phyloP scores from a whole-genome alignment of 2,797 vertebrate species.

The Aselliscus stoliczkanus region DNA sequence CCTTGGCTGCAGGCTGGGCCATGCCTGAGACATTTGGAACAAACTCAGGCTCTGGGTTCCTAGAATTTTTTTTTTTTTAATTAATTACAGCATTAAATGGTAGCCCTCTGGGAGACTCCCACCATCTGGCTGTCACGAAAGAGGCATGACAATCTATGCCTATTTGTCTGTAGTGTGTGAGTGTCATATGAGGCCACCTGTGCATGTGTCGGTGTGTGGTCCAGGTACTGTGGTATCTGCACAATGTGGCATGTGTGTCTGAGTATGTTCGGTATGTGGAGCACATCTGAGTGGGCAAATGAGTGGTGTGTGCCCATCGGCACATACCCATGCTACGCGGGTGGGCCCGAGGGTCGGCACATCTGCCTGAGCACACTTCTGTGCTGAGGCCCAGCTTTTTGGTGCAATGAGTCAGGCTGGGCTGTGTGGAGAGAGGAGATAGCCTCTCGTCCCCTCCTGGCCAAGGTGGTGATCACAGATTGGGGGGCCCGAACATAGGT shows the following conservation, averaged over 20 bases:
- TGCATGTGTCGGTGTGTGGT: background rate
- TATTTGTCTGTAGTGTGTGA: slow-evolving; percentile 45
- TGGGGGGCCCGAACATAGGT: background rate
- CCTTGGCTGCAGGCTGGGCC: background rate
- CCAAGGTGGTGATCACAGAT: background rate
- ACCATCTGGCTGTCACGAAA: slow-evolving; percentile 81
- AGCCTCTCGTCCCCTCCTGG: background rate
- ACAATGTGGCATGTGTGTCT: background rate
- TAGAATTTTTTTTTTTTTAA: slow-evolving; percentile 53
- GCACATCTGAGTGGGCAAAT: background rate
- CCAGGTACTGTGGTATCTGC: background rate
- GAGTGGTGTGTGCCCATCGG: background rate
- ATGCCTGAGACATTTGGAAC: slow-evolving; percentile 49
- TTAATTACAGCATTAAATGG: slow-evolving; percentile 87
- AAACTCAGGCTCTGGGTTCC: slow-evolving; percentile 45
- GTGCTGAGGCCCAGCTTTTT: background rate
- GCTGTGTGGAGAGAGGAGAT: background rate
- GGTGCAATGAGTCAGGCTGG: background rate
- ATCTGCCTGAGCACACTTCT: background rate
- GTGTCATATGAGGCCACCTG: slow-evolving; percentile 33
- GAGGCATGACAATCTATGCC: slow-evolving; percentile 51
- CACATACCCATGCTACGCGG: background rate
- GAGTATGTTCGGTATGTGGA: background rate
- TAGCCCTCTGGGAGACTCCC: slow-evolving; percentile 79
- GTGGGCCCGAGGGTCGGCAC: background rate